Evolutionary conservation across 2,113 vertebrate genomes (phyloP).

Genomic region (Dolichallabes microphthalmus): DNA sequence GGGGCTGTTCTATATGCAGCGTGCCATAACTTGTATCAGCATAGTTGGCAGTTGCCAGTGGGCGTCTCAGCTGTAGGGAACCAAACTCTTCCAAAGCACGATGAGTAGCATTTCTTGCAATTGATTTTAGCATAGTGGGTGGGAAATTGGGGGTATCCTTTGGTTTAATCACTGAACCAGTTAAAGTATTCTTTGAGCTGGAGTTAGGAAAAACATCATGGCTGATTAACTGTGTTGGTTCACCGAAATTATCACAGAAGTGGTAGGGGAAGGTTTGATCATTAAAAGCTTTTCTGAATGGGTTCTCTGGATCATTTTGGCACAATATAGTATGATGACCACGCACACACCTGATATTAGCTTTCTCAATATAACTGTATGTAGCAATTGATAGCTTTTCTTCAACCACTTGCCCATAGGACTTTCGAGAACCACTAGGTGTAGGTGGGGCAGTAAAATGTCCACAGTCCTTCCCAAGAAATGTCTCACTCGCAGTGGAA

Average conservation of each 20-base stretch:
- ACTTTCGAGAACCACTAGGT: constrained; percentile 59
- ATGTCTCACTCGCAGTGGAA: constrained; percentile 61
- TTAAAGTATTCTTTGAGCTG: constrained; percentile 24
- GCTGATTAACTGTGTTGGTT: constrained; percentile 52
- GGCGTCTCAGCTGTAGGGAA: constrained; percentile 62
- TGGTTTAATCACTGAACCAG: constrained; percentile 36
- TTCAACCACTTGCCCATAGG: constrained; percentile 45
- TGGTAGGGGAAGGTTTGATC: constrained; percentile 41
- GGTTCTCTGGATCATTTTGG: constrained; percentile 56
- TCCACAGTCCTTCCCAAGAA: constrained; percentile 55
- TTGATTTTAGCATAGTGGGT: constrained; percentile 49
- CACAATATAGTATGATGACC: constrained; percentile 53
- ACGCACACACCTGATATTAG: constrained; percentile 75
- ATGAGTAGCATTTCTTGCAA: constrained; percentile 62
- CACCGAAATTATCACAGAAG: constrained; percentile 61
- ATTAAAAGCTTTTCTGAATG: constrained; percentile 57
- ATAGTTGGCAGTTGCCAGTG: constrained; percentile 36
- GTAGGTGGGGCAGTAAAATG: constrained; percentile 79
- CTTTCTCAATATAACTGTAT: constrained; percentile 93
- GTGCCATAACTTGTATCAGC: constrained; percentile 25
- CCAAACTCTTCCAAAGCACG: constrained; percentile 68
- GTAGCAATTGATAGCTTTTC: constrained; percentile 86
- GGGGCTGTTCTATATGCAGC: constrained; percentile 45
- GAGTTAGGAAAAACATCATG: constrained; percentile 27
- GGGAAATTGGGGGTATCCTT: constrained; percentile 48